phyloP scores from a whole-genome alignment of 2,888 invertebrate genomes.

The Uropetala carovei region DNA sequence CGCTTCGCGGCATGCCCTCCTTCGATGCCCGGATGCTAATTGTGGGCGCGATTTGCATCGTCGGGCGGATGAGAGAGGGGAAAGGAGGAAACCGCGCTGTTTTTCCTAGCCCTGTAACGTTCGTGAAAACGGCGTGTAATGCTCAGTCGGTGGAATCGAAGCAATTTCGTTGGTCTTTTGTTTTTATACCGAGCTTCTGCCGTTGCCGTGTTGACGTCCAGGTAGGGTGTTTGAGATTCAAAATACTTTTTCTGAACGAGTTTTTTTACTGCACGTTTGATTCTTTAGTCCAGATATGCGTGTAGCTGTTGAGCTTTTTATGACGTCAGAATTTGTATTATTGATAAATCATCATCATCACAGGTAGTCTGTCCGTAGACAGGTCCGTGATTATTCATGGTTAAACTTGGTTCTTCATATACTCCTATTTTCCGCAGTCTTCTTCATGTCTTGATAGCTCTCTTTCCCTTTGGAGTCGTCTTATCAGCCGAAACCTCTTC shows the following conservation, averaged over 20 bases:
- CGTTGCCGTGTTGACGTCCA: background rate
- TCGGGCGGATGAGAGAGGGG: background rate
- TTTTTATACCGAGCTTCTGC: constrained; percentile 28
- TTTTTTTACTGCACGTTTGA: background rate
- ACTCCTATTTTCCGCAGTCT: too few relatives aligned
- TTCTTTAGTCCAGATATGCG: background rate
- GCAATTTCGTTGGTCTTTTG: constrained; percentile 33
- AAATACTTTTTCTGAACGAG: background rate
- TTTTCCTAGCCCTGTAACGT: background rate
- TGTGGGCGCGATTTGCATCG: constrained; percentile 55
- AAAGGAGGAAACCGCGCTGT: background rate
- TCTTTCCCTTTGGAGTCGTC: too few relatives aligned
- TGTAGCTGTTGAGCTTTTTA: too few relatives aligned
- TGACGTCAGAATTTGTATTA: too few relatives aligned
- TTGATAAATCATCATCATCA: too few relatives aligned
- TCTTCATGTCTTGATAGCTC: too few relatives aligned
- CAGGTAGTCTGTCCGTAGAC: too few relatives aligned
- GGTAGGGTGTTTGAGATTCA: background rate
- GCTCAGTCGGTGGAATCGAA: background rate
- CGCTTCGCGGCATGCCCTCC: constrained; percentile 16
- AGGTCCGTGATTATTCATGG: too few relatives aligned
- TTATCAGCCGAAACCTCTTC: too few relatives aligned
- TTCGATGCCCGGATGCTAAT: constrained; percentile 64
- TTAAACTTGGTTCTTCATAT: too few relatives aligned
- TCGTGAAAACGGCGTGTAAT: background rate